Base-by-base conservation (phyloP, 1,140 invertebrate genomes). In the Heliconius nattereri region DNA sequence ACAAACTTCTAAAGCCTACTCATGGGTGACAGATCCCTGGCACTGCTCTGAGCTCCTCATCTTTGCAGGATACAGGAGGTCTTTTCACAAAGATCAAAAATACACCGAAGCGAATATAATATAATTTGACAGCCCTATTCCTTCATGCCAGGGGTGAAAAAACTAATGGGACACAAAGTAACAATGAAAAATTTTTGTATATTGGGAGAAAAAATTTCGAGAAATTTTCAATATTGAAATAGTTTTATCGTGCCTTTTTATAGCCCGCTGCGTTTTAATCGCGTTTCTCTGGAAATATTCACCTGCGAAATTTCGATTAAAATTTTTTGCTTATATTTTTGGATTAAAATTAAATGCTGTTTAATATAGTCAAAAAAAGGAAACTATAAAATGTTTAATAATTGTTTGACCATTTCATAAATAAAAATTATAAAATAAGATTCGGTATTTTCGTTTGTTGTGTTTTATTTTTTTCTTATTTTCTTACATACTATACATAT, bases 81-180 rank as follows among this genome's bases (percentile, higher is more conserved):
- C 11, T 45, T 45, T 16, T 45, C 40, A 45, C 13, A 45, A 45
- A 45, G 0, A 1, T 13, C 3, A 45, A 16, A 45, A 45, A 45
- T 45, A 45, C 40, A 5, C 40, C 40, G 40, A 54, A 19, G 6
- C 2, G 52, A 7, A 57, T 26, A 60, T 45, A 60, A 73, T 45
- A 49, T 16, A 49, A 73, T 73, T 72, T 72, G 60, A 9, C 75
- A 76, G 40, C 75, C 75, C 75, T 76, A 70, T 70, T 7, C 57
- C 23, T 29, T 8, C 37, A 70, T 29, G n/a, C 60, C 37, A 60
- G 73, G 54, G 73, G 23, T 75, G 70, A 76, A 80, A 76, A 80
- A 76, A 76, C 78, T 76, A 80, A 76, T 80, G 70, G 45, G 73
- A 80, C 78, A 76, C 78, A 76, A 80, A 76, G 78, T 80, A 76